phyloP scores from a whole-genome alignment of 2,797 vertebrate genomes.

The Danio kyathit region DNA sequence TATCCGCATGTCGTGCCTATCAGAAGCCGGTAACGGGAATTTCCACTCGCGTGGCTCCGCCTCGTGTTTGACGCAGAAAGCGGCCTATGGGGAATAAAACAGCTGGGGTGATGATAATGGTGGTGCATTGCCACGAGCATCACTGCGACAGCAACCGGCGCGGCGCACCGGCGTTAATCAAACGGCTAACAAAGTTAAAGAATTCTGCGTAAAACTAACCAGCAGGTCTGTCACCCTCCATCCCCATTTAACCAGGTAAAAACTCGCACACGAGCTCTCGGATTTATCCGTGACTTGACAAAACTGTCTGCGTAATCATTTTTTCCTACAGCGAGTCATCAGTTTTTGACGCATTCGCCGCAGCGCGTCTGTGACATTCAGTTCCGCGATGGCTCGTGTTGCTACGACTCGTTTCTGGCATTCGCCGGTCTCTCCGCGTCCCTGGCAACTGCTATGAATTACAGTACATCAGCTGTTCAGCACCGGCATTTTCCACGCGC shows the following conservation, averaged over 20 bases:
- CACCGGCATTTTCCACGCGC: background rate
- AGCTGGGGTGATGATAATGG: slow-evolving; percentile 70
- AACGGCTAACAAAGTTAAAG: background rate
- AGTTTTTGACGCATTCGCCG: slow-evolving; percentile 47
- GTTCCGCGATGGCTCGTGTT: background rate
- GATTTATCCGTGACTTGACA: slow-evolving; percentile 58
- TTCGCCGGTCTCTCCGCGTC: background rate
- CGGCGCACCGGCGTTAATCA: background rate
- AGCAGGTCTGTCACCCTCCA: background rate
- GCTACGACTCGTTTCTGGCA: background rate
- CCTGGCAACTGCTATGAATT: slow-evolving; percentile 1
- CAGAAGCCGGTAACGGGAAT: slow-evolving; percentile 77
- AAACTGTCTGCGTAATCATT: slow-evolving; percentile 66
- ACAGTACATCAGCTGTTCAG: background rate
- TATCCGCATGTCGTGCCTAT: slow-evolving; percentile 66
- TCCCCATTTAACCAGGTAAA: background rate
- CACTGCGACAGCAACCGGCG: slow-evolving; percentile 47
- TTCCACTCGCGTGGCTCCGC: slow-evolving; percentile 79
- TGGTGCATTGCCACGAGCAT: slow-evolving; percentile 66
- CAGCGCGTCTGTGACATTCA: slow-evolving; percentile 20
- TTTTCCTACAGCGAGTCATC: slow-evolving; percentile 44
- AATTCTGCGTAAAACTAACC: background rate
- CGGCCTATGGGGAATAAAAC: slow-evolving; percentile 69
- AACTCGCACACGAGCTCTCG: background rate
- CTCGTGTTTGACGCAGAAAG: slow-evolving; percentile 78